Conservation (phyloP, 37 sponge, comb jelly and placozoan genomes). For the Dysidea cf. avara region DNA sequence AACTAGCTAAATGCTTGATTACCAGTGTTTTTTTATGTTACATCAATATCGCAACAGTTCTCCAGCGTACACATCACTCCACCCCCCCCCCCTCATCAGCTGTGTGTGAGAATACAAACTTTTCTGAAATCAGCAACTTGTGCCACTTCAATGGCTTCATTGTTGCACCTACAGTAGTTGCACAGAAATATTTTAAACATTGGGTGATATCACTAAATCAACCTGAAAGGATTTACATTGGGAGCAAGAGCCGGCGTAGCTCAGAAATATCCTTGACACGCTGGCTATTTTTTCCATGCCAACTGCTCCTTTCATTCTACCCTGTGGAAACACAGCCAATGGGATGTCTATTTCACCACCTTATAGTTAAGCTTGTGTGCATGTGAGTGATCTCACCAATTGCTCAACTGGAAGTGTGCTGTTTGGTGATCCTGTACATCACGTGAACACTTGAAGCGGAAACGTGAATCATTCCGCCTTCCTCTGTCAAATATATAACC, state of each 20-base stretch:
- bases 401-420: conserved; percentile 19
- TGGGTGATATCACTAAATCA: background rate
- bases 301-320: conserved; percentile 70
- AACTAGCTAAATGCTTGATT: background rate
- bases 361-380: conserved; percentile 64
- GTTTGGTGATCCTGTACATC: conserved; percentile 54
- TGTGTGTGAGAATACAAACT: conserved; percentile 85
- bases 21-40: conserved; percentile 88
- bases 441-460: background rate
- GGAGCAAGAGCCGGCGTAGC: conserved; percentile 65
- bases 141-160: conserved; percentile 80
- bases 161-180: conserved; percentile 59
- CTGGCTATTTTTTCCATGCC: conserved; percentile 63
- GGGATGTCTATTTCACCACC: background rate
- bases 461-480: too few species aligned
- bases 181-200: background rate
- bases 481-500: too few species aligned
- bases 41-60: conserved; percentile 76
- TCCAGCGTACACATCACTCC: conserved; percentile 83
- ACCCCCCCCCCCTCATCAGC: conserved; percentile 93
- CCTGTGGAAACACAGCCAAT: conserved; percentile 16
- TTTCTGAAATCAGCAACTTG: conserved; percentile 66
- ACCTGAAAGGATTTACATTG: conserved; percentile 83
- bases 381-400: conserved; percentile 43
- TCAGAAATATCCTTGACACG: conserved; percentile 70